Percentiles rank a stretch among this genome's conserved stretches.
Conservation (phyloP, 2,888 invertebrate species). For the Lysandra coridon region DNA sequence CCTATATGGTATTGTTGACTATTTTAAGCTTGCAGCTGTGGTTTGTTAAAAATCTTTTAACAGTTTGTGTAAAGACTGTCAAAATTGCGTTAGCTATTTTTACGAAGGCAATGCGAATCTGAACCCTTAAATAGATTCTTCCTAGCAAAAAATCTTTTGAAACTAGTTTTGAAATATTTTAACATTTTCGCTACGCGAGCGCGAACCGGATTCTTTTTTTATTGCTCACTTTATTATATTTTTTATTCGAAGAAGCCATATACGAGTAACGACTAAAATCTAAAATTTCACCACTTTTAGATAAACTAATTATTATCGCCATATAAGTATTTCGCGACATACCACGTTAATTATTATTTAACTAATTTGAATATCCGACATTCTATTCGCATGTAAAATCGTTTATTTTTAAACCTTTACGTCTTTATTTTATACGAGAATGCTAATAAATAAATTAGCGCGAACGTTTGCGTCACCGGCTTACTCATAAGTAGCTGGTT, state of each 20-base stretch:
- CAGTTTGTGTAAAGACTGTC: background rate
- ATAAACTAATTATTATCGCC: background rate
- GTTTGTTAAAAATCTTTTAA: background rate
- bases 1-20: background rate
- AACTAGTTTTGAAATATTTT: background rate
- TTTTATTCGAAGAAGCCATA: slow-evolving; percentile 19
- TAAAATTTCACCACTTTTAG: slow-evolving; percentile 23
- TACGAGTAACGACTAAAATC: background rate
- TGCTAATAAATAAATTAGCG: slow-evolving; percentile 12
- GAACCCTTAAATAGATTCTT: background rate
- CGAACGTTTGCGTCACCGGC: background rate
- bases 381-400: slow-evolving; percentile 6
- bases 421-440: slow-evolving; percentile 5
- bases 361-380: slow-evolving; percentile 14
- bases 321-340: slow-evolving; percentile 24
- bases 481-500: slow-evolving; percentile 17
- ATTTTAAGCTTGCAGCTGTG: background rate
- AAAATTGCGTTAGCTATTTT: background rate
- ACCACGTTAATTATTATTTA: background rate
- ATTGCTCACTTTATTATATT: slow-evolving; percentile 13
- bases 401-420: slow-evolving; percentile 14
- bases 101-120: background rate
- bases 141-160: background rate
- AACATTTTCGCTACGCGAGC: background rate
- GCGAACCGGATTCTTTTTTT: slow-evolving; percentile 21